Evolutionary conservation across 2,797 vertebrate species (phyloP).

Genomic region (Echiichthys vipera): DNA sequence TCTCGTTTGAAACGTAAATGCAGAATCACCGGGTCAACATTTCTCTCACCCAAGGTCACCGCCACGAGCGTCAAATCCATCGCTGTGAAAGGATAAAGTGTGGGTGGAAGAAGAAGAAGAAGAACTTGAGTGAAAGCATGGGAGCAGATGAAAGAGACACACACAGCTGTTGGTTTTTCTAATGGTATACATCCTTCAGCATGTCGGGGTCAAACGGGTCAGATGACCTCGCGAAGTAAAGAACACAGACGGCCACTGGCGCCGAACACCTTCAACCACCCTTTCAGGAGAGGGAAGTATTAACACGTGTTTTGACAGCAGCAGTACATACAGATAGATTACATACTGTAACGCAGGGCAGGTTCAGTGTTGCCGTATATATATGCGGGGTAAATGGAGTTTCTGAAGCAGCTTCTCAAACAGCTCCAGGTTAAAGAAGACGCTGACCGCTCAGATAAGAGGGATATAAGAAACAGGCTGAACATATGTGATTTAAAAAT

Average conservation of each 20-base stretch:
- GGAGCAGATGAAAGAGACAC: constrained; percentile 27
- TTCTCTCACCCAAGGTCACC: constrained; percentile 35
- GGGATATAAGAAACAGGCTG: neutral
- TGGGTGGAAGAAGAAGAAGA: constrained; percentile 47
- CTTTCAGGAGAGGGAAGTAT: constrained; percentile 11
- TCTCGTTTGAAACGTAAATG: neutral
- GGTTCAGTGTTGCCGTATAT: constrained; percentile 3
- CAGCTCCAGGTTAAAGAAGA: constrained; percentile 29
- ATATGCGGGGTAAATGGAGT: constrained; percentile 17
- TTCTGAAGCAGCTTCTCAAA: constrained; percentile 30
- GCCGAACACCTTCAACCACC: constrained; percentile 17
- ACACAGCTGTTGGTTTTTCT: constrained; percentile 50
- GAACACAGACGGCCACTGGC: constrained; percentile 5
- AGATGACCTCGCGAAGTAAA: constrained; percentile 32
- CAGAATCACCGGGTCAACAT: constrained; percentile 9
- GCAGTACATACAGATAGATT: constrained; percentile 4
- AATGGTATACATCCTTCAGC: constrained; percentile 1
- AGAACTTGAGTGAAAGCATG: neutral
- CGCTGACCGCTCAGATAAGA: constrained; percentile 18
- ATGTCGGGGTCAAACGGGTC: constrained; percentile 30
- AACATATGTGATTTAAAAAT: neutral
- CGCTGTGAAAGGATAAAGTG: constrained; percentile 46
- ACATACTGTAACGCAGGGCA: neutral
- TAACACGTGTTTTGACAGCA: constrained; percentile 13
- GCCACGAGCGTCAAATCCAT: constrained; percentile 11